These are phyloP conservation scores for Saxidomus purpurata DNA, from an alignment of 1,140 invertebrate genomes.

Conservation along the genomic window DNA sequence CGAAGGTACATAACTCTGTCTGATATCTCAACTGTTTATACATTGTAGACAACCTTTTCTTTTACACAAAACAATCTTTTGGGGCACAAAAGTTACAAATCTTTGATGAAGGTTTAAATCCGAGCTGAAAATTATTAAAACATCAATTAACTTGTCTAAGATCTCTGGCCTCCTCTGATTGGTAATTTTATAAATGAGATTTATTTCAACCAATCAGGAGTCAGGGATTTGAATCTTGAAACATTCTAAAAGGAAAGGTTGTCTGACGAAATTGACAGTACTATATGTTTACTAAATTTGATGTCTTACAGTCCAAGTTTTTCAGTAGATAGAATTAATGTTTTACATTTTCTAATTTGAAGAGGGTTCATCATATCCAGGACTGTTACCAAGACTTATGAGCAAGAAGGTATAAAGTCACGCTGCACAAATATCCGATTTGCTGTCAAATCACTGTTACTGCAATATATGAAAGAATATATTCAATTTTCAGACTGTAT, in stretches of 20 bases:
- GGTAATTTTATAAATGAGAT: too few relatives aligned
- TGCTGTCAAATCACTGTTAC: not conserved
- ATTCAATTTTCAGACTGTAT: not conserved
- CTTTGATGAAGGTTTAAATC: too few relatives aligned
- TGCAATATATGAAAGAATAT: not conserved
- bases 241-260: not conserved
- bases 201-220: too few relatives aligned
- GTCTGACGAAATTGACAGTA: not conserved
- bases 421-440: not conserved
- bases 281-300: not conserved
- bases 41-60: constrained; percentile 15
- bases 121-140: too few relatives aligned
- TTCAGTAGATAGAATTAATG: constrained; percentile 20
- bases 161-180: too few relatives aligned
- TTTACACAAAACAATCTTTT: not conserved
- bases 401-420: constrained; percentile 13
- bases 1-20: constrained; percentile 53
- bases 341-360: constrained; percentile 6
- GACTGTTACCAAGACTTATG: constrained; percentile 6
- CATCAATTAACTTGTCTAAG: too few relatives aligned
- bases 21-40: not conserved
- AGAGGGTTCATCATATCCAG: constrained; percentile 23
- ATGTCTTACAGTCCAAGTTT: not conserved
- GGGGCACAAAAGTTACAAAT: too few relatives aligned
- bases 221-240: too few relatives aligned